Evolutionary conservation across 2,888 invertebrate genomes (phyloP).

Genomic region (Odontomyia ornata): DNA sequence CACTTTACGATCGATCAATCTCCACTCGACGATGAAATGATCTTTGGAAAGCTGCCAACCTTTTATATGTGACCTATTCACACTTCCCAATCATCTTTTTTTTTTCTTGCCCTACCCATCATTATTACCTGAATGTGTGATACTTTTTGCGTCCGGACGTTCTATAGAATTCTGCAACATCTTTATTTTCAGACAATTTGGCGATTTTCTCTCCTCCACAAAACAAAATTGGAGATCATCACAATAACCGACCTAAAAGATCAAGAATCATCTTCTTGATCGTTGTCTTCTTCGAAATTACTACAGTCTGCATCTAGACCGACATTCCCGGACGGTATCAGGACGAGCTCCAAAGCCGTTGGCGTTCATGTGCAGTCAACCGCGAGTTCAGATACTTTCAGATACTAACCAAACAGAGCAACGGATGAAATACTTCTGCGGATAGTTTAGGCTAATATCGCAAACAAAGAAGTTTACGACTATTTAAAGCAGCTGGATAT

Average conservation of each 20-base stretch:
- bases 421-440: not conserved
- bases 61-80: slow-evolving; percentile 12
- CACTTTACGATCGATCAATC: slow-evolving; percentile 6
- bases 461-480: slow-evolving; percentile 27
- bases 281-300: not conserved
- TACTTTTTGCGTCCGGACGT: not conserved
- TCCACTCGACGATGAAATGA: not conserved
- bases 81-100: not conserved
- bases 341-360: not conserved
- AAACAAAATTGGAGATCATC: not conserved
- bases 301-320: not conserved
- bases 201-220: not conserved
- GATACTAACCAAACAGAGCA: not conserved
- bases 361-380: slow-evolving; percentile 28
- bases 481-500: slow-evolving; percentile 34
- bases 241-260: not conserved
- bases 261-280: slow-evolving; percentile 8
- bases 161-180: not conserved
- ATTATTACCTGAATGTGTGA: not conserved
- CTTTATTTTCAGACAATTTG: slow-evolving; percentile 37
- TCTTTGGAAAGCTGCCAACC: slow-evolving; percentile 1
- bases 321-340: not conserved
- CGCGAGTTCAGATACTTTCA: not conserved
- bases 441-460: not conserved
- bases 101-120: not conserved